Evolutionary conservation across 2,113 vertebrate genomes (phyloP), one percentile per base, ranked within the genome.

Genomic region (Rhinoderma darwinii): DNA sequence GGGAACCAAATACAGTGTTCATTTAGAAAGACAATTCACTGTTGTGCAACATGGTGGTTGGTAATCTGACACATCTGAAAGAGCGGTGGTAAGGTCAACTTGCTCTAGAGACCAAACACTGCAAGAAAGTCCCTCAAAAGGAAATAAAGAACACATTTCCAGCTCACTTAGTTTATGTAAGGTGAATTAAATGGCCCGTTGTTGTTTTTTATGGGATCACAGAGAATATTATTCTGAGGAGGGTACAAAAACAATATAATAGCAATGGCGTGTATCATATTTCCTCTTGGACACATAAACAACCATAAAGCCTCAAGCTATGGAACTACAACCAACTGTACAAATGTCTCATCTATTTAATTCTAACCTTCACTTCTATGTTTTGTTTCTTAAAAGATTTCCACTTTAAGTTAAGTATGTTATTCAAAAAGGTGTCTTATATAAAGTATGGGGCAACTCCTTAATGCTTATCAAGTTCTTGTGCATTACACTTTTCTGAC

Each of bases 121-220:
- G 41, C 27, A 76, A 27, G 27, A 84, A 18, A 84, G 70, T 50
- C 56, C 73, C 51, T 66, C 51, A 85, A 37, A 66, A 50, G 73
- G 39, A 85, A 85, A 85, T 77, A 66, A 63, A 66, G 84, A 85
- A 85, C 84, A 77, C 39, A 85, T 85, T 76, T 85, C n/a, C 72
- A 44, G n/a, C 51, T 44, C 47, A 54, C 32, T 51, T 83, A 15
- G 44, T 83, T 83, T 83, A 83, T 68, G 17, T 35, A 82, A 82
- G 61, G 61, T 32, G n/a, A 68, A 44, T 47, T 66, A 27, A 82
- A 82, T 32, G n/a, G 37, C 18, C 17, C 22, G 37, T 12, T 82
- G 70, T 70, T 11, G 61, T 50, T 56, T 56, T 35, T 41, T 41
- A 17, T 61, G 54, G 22, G 32, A 81, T 61, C 54, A 63, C 37